Percentiles rank a stretch among this genome's conserved stretches.
phyloP scores from a whole-genome alignment of 1,140 invertebrate genomes.

The Centruroides vittatus region DNA sequence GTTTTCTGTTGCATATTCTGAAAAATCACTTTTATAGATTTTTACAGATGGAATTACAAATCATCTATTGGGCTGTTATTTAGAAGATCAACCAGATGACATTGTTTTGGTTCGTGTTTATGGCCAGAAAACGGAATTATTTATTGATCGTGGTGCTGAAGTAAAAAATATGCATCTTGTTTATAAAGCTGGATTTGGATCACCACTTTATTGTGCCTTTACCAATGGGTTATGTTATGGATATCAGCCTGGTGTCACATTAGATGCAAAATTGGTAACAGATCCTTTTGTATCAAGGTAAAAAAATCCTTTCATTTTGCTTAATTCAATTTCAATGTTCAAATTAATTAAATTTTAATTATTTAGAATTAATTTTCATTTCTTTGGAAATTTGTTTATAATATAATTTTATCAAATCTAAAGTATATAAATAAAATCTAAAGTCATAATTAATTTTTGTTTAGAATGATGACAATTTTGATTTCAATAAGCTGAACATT shows the following conservation, averaged over 20 bases:
- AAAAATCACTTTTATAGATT: constrained; percentile 37
- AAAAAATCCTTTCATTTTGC: not conserved
- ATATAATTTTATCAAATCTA: no score
- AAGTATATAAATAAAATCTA: no score
- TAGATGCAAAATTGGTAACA: constrained; percentile 52
- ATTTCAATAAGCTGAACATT: no score
- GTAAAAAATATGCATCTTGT: constrained; percentile 52
- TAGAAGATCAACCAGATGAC: constrained; percentile 40
- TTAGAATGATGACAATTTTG: no score
- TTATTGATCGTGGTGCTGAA: constrained; percentile 79
- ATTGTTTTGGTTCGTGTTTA: constrained; percentile 79
- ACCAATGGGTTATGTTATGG: constrained; percentile 88
- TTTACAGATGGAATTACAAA: constrained; percentile 95
- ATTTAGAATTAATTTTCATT: no score
- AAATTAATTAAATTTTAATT: no score
- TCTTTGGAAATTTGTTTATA: no score
- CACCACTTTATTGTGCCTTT: constrained; percentile 78
- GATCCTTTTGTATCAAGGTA: constrained; percentile 41
- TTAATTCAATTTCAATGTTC: no score
- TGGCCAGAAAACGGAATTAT: constrained; percentile 80
- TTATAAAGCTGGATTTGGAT: constrained; percentile 57
- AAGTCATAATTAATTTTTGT: no score
- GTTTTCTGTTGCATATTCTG: no score
- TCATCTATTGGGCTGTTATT: constrained; percentile 67
- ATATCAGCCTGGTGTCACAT: constrained; percentile 66